Evolutionary conservation across 2,113 vertebrate species (phyloP), one percentile per base, ranked within the genome.

Genomic region (Hiodon alosoides): DNA sequence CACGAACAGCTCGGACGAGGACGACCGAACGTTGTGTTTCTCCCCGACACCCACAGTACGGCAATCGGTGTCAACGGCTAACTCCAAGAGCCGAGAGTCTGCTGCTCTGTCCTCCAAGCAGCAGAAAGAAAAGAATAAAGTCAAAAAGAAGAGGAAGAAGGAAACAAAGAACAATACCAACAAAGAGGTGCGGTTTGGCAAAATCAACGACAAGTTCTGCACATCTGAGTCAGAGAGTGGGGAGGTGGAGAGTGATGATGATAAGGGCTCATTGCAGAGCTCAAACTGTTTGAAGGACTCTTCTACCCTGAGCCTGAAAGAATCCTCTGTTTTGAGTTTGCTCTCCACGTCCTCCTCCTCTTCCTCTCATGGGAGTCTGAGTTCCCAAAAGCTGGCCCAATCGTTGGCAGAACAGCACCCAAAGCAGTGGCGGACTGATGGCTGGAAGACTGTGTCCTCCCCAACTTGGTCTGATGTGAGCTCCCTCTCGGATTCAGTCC

Each of bases 81-180:
- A 92, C 78, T 90, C 85, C 84, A 98, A 97, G 88, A 90, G 89
- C 0, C 92, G 95, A 78, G 96, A 98, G 82, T 91, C 94, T 2
- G 76, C 91, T 68, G 85, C 81, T 7, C 76, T 89, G 81, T 91
- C 84, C 78, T 85, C 93, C 60, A 98, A 96, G 85, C 89, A 94
- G 0, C 95, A 91, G 81, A 98, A 98, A 89, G 97, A 97, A 80
- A 99, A 96, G 77, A 95, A 79, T 82, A 98, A 98, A 92, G 90
- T 97, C 2, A 98, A 98, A 86, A 98, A 97, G 93, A 98, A 98
- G 82, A 91, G 97, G 67, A 99, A 98, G 94, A 98, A 99, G 87
- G 96, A 99, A 76, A 83, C 91, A 0, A 98, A 96, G 90, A 92
- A 90, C 60, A 91, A 87, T n/a, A 77, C 84, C 77, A 93, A 85